Base-by-base conservation (phyloP, 2,888 invertebrate species). In the Acleris cristana region DNA sequence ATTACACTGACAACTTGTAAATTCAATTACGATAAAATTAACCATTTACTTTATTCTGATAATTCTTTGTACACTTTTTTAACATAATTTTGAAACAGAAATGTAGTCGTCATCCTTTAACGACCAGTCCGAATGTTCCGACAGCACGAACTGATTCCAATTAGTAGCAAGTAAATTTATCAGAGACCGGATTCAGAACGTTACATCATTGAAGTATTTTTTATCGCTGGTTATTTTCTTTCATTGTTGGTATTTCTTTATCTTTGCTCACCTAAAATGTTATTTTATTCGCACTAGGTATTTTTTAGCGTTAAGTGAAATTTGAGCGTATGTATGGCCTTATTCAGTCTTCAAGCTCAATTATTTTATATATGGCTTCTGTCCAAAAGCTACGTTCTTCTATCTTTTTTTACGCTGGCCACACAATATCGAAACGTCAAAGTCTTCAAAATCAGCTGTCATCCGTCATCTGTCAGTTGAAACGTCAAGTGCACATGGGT, bases 401-500 rank as follows among this genome's bases (percentile, higher is more conserved):
- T 8, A 48, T 12, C 30, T 64, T 12, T n/a, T 18, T 18, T 16
- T 48, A 8, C 18, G 6, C 48, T 48, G 7, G 3, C 4, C 14
- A 40, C 40, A 14, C 40, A 14, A 3, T 14, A 40, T 40, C 45
- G 16, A n/a, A 44, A 45, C 45, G 7, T 66, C 70, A 62, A 65
- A 66, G 45, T 34, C 70, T 69, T 71, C 75, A 77, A 71, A 73
- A 74, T 66, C 74, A 70, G 63, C 67, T 67, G 64, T 53, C 52
- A 62, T 34, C 53, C 34, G 44, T 57, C 54, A 57, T 23, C 53
- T 48, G 44, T 57, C 58, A 57, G 14, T 26, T 26, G 18, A 10
- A 51, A 55, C 26, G 74, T 74, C 73, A 77, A 72, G 73, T 61
- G 62, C 75, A 74, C 74, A 74, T 74, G 75, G 67, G 12, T 48